Evolutionary conservation across 2,888 invertebrate species (phyloP).

Genomic region (Ctenicera cuprea): DNA sequence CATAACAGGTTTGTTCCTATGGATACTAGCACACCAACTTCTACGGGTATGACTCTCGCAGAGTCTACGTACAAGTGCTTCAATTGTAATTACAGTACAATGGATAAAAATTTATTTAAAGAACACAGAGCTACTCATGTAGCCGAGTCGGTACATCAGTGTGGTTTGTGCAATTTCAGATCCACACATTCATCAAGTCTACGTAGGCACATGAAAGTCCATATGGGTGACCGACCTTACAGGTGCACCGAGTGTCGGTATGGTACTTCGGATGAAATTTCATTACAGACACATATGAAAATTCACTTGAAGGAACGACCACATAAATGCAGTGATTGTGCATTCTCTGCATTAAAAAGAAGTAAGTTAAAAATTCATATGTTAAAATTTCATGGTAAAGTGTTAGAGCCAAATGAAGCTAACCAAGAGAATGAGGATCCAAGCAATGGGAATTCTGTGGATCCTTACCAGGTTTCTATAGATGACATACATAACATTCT

Average conservation of each 20-base stretch:
- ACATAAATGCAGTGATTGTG: slow-evolving; percentile 18
- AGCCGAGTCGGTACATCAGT: slow-evolving; percentile 17
- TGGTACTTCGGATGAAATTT: slow-evolving; percentile 5
- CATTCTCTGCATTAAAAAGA: neutral
- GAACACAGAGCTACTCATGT: slow-evolving; percentile 28
- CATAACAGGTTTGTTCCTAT: slow-evolving; percentile 1
- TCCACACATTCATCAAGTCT: slow-evolving; percentile 31
- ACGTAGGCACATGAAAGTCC: slow-evolving; percentile 36
- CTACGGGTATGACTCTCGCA: neutral
- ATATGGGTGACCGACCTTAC: slow-evolving; percentile 6
- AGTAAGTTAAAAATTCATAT: slow-evolving; percentile 13
- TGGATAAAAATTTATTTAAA: slow-evolving; percentile 23
- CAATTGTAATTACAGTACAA: slow-evolving; percentile 22
- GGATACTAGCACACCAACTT: too few species aligned
- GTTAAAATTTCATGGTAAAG: neutral
- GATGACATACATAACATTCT: slow-evolving; percentile 36
- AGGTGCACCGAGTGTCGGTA: slow-evolving; percentile 31
- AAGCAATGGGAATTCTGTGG: too few species aligned
- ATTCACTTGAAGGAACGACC: slow-evolving; percentile 7
- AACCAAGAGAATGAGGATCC: neutral
- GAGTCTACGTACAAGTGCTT: slow-evolving; percentile 22
- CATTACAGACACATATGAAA: slow-evolving; percentile 18
- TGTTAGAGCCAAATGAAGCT: neutral
- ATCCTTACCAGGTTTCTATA: slow-evolving; percentile 37
- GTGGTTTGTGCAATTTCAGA: slow-evolving; percentile 32